Percentiles rank a stretch among this genome's conserved stretches.
phyloP scores from a whole-genome alignment of 2,888 invertebrate species.

The Limulus polyphemus region DNA sequence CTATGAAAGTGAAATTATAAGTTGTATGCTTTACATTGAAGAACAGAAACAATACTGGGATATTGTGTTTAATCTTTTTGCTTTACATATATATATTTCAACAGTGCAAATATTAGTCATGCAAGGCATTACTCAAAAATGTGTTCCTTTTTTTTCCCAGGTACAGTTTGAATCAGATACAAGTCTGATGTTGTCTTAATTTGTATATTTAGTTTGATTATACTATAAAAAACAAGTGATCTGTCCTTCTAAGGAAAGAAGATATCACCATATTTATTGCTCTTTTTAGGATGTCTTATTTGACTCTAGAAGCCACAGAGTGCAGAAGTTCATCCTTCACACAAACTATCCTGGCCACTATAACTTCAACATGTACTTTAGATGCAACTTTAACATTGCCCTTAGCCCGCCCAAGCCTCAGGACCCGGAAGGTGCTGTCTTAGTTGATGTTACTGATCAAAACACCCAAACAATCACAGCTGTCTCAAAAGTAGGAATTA shows the following conservation, averaged over 20 bases:
- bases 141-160: no score
- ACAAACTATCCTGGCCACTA: constrained; percentile 99
- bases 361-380: constrained; percentile 86
- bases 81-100: no score
- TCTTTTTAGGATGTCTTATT: constrained; percentile 75
- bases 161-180: no score
- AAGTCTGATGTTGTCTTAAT: no score
- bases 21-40: no score
- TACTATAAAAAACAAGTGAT: not conserved
- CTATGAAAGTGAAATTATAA: no score
- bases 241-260: not conserved
- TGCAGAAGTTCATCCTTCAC: constrained; percentile 93
- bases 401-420: constrained; percentile 5
- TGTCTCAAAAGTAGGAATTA: constrained; percentile 24
- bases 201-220: not conserved
- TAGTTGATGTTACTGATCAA: constrained; percentile 26
- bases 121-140: no score
- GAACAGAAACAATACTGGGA: no score
- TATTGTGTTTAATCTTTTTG: no score
- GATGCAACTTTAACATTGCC: constrained; percentile 22
- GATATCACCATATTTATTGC: constrained; percentile 12
- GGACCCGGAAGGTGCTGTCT: constrained; percentile 25
- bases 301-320: constrained; percentile 84
- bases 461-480: constrained; percentile 25
- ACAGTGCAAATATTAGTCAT: no score